Evolutionary conservation across 53 echinoderm and acorn worm genomes (phyloP).

Genomic region (Hippasteria phrygiana): DNA sequence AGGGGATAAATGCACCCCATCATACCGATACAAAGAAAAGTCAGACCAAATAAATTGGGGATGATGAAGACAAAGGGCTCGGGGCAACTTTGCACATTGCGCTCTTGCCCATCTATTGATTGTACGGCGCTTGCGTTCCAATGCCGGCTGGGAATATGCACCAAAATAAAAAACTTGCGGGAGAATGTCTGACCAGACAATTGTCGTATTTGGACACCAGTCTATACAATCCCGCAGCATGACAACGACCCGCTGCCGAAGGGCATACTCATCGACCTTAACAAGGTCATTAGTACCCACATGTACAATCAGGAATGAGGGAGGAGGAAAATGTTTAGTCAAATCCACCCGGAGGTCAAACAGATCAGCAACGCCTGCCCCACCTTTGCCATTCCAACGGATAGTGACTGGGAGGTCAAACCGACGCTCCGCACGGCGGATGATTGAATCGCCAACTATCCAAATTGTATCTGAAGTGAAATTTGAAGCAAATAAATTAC

Average conservation of each 20-base stretch:
- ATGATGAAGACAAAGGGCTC: not conserved
- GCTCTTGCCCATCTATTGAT: constrained; percentile 20
- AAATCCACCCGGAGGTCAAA: not conserved
- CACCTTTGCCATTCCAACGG: constrained; percentile 15
- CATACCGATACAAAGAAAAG: not conserved
- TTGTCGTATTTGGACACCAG: not conserved
- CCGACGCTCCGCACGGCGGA: not conserved
- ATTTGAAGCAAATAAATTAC: not conserved
- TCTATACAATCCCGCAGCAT: not conserved
- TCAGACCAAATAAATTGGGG: not conserved
- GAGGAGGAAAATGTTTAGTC: not conserved
- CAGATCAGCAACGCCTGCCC: not conserved
- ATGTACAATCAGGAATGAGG: not conserved
- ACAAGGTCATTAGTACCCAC: constrained; percentile 22
- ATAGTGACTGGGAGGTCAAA: not conserved
- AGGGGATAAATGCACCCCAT: too few species aligned
- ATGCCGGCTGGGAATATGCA: not conserved
- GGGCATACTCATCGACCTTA: not conserved
- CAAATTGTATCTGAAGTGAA: not conserved
- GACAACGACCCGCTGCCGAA: not conserved
- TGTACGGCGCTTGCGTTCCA: constrained; percentile 6
- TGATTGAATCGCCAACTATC: constrained; percentile 28
- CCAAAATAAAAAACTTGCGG: constrained; percentile 11
- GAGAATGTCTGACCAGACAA: constrained; percentile 23
- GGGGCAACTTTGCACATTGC: too few species aligned